Percentiles rank a stretch among this genome's conserved stretches.
Conservation (phyloP, 2,113 vertebrate genomes). For the Phoenicopterus ruber region DNA sequence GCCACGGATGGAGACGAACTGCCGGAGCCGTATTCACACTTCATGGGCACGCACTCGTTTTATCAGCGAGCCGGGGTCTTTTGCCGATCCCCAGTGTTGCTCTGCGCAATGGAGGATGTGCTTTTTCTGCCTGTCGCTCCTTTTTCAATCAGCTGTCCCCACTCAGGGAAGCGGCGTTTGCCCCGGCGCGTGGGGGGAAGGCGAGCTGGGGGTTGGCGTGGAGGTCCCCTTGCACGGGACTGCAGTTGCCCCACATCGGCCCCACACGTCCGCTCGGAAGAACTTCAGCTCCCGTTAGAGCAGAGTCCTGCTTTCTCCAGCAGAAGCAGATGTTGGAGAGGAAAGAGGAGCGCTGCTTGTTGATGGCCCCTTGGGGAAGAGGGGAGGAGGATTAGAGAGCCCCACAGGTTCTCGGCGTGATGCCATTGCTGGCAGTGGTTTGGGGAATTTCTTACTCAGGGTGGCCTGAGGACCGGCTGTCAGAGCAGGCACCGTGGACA, state of each 20-base stretch:
- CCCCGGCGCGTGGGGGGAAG: neutral
- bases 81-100: no score
- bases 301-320: neutral
- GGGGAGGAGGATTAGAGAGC: neutral
- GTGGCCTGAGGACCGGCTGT: neutral
- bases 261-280: rapidly evolving
- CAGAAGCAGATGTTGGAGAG: neutral
- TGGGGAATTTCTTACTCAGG: neutral
- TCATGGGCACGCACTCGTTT: rapidly evolving
- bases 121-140: neutral
- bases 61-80: neutral
- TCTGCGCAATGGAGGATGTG: neutral
- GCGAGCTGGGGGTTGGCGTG: neutral
- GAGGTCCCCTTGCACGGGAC: neutral
- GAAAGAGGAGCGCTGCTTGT: neutral
- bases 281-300: neutral
- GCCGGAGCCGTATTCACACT: rapidly evolving
- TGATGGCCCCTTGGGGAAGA: neutral
- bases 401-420: neutral
- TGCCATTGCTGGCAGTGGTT: neutral
- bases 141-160: neutral
- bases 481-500: neutral
- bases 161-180: neutral
- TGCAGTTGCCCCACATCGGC: neutral
- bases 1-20: rapidly evolving